Conservation (phyloP, 1,140 invertebrate species). For the Ceratina japonica region DNA sequence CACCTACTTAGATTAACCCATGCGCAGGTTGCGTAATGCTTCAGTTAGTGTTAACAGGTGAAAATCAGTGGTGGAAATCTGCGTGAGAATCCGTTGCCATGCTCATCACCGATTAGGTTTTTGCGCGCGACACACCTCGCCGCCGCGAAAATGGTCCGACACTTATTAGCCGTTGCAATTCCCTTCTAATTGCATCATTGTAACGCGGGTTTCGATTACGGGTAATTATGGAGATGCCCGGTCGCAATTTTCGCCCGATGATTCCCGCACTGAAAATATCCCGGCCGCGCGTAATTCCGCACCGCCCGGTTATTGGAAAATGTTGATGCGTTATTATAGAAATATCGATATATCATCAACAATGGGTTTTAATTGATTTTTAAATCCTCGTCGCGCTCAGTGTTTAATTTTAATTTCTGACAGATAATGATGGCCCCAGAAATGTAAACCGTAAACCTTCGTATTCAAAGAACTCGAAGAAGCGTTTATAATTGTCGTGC, state of each 20-base stretch:
- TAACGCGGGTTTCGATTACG: constrained; percentile 5
- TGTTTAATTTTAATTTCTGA: too few relatives aligned
- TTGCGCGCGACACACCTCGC: constrained; percentile 6
- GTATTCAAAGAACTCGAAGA: neutral
- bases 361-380: too few relatives aligned
- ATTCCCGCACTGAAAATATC: neutral
- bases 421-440: too few relatives aligned
- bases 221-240: constrained; percentile 21
- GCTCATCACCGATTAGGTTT: neutral
- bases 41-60: neutral
- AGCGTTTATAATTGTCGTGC: too few relatives aligned
- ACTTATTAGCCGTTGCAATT: constrained; percentile 35
- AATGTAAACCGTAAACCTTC: too few relatives aligned
- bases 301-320: too few relatives aligned
- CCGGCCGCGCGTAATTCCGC: too few relatives aligned
- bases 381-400: too few relatives aligned
- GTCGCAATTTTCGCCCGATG: neutral
- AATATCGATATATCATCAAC: too few relatives aligned
- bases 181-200: constrained; percentile 36
- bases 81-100: neutral
- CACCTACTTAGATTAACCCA: too few relatives aligned
- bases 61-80: neutral
- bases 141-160: constrained; percentile 16
- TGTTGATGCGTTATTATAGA: too few relatives aligned
- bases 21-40: neutral